phyloP scores from a whole-genome alignment of 2,797 vertebrate species.

The Microhierax caerulescens region DNA sequence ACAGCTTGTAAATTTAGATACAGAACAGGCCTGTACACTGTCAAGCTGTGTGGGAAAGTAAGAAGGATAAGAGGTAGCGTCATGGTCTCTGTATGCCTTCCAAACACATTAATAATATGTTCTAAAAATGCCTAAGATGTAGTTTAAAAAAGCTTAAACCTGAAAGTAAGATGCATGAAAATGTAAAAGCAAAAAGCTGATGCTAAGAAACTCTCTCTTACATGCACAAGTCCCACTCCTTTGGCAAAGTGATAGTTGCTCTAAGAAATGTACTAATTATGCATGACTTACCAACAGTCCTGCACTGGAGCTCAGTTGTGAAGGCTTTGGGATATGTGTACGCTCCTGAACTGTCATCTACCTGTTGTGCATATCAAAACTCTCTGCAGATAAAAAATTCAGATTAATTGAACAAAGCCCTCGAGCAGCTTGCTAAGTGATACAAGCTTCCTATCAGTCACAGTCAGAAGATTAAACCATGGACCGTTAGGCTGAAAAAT shows the following conservation, averaged over 20 bases:
- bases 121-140: constrained; percentile 4
- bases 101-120: not conserved
- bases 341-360: not conserved
- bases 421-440: not conserved
- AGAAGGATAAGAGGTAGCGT: constrained; percentile 10
- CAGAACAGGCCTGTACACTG: constrained; percentile 50
- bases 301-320: not conserved
- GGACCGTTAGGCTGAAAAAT: not conserved
- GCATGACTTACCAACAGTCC: not conserved
- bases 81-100: constrained; percentile 44
- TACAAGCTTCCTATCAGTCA: not conserved
- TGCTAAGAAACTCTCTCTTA: not conserved
- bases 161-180: not conserved
- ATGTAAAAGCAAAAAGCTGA: not conserved
- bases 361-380: not conserved
- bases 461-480: not conserved
- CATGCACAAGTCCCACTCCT: not conserved
- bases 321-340: not conserved
- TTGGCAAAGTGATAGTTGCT: not conserved
- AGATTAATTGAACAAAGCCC: not conserved
- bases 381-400: constrained; percentile 17
- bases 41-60: constrained; percentile 48
- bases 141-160: not conserved
- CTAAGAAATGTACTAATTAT: not conserved
- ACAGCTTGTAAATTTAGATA: constrained; percentile 44